These are phyloP conservation scores for Aulostomus chinensis DNA, from an alignment of 2,797 vertebrate genomes.

Conservation along the genomic window DNA sequence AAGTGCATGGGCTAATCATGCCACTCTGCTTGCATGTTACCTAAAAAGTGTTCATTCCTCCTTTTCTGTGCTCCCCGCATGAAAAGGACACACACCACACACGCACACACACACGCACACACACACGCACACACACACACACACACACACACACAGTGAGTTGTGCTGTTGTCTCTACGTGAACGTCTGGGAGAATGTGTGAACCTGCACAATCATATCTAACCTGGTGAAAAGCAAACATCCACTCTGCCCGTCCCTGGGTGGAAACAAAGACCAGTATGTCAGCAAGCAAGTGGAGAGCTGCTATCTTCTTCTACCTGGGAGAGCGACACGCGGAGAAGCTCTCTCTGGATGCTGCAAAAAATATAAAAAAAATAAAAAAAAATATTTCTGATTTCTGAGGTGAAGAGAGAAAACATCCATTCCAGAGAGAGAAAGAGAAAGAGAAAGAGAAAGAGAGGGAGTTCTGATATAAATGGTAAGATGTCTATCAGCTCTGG, in stretches of 20 bases:
- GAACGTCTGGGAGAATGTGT: slow-evolving; percentile 15
- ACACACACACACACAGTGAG: background rate
- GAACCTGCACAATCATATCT: slow-evolving; percentile 49
- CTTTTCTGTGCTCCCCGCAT: too few relatives aligned
- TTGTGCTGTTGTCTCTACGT: slow-evolving; percentile 1
- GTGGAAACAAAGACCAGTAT: slow-evolving; percentile 54
- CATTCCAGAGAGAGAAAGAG: background rate
- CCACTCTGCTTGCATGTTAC: slow-evolving; percentile 10
- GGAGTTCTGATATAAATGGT: slow-evolving; percentile 22
- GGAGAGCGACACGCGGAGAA: slow-evolving; percentile 36
- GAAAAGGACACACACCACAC: too few relatives aligned
- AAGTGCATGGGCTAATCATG: slow-evolving; percentile 11
- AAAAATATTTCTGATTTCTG: slow-evolving; percentile 31
- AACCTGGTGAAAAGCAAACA: slow-evolving; percentile 25
- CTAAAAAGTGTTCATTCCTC: background rate
- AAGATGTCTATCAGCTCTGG: slow-evolving; percentile 40
- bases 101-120: background rate
- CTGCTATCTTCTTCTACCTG: slow-evolving; percentile 60
- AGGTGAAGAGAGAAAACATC: slow-evolving; percentile 22
- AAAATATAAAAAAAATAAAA: slow-evolving; percentile 3
- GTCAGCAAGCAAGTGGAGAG: slow-evolving; percentile 50
- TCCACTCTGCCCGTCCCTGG: slow-evolving; percentile 44
- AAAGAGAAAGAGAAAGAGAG: background rate
- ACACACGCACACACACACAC: slow-evolving; percentile 16
- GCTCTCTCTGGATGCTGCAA: slow-evolving; percentile 30